Evolutionary conservation across 1,140 invertebrate genomes (phyloP), one percentile per base, ranked within the genome.

Genomic region (Drosophila lacertosa): DNA sequence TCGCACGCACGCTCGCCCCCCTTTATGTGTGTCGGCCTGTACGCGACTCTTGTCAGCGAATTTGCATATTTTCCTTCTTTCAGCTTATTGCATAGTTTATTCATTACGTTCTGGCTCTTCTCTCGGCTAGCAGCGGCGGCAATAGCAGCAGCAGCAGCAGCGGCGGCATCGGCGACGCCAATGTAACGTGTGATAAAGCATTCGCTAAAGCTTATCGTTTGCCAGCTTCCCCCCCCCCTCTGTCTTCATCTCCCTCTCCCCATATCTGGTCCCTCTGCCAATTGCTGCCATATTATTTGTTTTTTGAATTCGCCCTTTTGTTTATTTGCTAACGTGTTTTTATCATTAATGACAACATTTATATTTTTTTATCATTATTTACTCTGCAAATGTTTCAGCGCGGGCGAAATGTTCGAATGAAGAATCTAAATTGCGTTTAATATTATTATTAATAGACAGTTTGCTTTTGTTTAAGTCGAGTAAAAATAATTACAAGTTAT

Each of bases 51-150:
- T 32, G 44, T 51, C n/a, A 45, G 5, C 76, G 72, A 84, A 84
- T 84, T 84, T 84, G 76, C 80, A 84, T 84, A 84, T 75, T 84
- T 80, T 75, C 69, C 71, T 71, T 68, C 72, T 86, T 84, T 76
- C 72, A 78, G 80, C 73, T 86, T 86, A 84, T 84, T 86, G 76
- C 81, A 84, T 84, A 84, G 80, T 84, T 84, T 84, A 84, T 84
- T 84, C 81, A 84, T 84, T 84, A 86, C 73, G 64, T 84, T 86
- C 73, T 84, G 81, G 76, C 72, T 75, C 75, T 84, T 67, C 70
- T 54, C 45, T 40, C 59, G 16, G 45, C 15, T 45, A 42, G 44
- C 53, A 59, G 68, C 53, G 20, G 20, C 48, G 22, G 62, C 66
- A n/a, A n/a, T n/a, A n/a, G n/a, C n/a, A 20, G 40, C 48, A 57